Evolutionary conservation across 2,113 vertebrate species (phyloP).

Genomic region (Psilopogon haemacephalus): DNA sequence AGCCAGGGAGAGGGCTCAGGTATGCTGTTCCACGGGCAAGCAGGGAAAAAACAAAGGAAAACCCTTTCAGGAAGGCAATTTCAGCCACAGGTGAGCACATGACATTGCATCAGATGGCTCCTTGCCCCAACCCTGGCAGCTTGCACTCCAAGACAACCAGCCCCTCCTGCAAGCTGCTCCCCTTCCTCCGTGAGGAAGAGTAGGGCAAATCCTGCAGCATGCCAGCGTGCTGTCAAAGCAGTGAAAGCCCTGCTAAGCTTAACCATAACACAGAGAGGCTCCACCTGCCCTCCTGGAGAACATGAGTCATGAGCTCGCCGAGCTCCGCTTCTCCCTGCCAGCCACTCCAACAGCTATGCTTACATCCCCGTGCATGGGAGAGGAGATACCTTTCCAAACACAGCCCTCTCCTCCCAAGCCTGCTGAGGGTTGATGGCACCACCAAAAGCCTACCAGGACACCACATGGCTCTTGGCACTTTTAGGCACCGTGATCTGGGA

Average conservation of each 20-base stretch:
- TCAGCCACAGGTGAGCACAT: constrained; percentile 4
- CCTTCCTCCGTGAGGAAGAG: rapidly evolving
- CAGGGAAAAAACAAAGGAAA: background rate
- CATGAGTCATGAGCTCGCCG: constrained; percentile 9
- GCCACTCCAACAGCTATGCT: background rate
- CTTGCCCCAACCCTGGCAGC: rapidly evolving
- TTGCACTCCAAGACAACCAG: background rate
- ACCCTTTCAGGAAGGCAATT: background rate
- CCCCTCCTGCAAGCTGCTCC: background rate
- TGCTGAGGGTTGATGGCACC: background rate
- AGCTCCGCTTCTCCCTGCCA: background rate
- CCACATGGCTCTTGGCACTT: background rate
- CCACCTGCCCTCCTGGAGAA: constrained; percentile 49
- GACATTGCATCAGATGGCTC: rapidly evolving
- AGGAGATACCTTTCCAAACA: background rate
- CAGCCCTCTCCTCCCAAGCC: background rate
- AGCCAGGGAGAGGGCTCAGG: background rate
- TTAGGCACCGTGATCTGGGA: background rate
- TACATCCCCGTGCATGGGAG: background rate
- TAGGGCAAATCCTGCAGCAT: background rate
- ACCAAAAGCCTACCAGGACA: rapidly evolving
- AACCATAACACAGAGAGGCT: background rate
- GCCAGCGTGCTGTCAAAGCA: background rate
- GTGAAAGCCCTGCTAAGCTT: background rate
- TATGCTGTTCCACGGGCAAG: background rate